These are phyloP conservation scores for Malthinus flaveolus DNA, from an alignment of 2,888 invertebrate species.

Conservation along the genomic window DNA sequence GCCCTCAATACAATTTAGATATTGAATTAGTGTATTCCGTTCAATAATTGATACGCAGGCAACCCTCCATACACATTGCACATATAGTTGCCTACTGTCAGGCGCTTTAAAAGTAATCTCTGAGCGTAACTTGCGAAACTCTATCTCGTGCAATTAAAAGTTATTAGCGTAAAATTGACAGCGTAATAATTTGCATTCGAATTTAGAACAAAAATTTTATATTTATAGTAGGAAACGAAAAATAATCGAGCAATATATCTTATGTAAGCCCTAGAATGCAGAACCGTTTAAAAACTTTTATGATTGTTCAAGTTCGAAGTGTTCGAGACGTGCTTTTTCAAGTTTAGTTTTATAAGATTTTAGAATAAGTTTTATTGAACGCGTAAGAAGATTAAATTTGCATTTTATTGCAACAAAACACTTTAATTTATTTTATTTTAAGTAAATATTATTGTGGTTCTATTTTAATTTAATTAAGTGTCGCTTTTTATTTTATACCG, in stretches of 20 bases:
- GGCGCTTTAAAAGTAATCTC: no score
- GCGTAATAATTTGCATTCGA: constrained; percentile 23
- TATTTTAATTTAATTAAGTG: no score
- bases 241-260: constrained; percentile 39
- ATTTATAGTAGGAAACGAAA: constrained; percentile 14
- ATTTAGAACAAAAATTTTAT: neutral
- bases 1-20: no score
- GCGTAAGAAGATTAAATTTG: constrained; percentile 43
- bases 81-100: no score
- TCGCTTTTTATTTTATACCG: no score
- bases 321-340: constrained; percentile 42
- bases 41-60: no score
- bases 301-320: constrained; percentile 44
- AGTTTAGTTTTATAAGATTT: constrained; percentile 43
- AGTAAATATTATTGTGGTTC: no score
- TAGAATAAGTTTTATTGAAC: constrained; percentile 42
- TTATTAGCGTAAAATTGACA: neutral
- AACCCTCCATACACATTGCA: no score
- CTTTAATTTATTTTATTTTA: neutral
- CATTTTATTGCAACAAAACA: constrained; percentile 26
- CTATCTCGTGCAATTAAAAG: no score
- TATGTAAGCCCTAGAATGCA: constrained; percentile 41
- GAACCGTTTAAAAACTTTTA: constrained; percentile 46
- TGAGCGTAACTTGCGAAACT: no score
- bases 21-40: no score